phyloP scores from a whole-genome alignment of 2,797 vertebrate genomes.

The Cyclura pinguis region DNA sequence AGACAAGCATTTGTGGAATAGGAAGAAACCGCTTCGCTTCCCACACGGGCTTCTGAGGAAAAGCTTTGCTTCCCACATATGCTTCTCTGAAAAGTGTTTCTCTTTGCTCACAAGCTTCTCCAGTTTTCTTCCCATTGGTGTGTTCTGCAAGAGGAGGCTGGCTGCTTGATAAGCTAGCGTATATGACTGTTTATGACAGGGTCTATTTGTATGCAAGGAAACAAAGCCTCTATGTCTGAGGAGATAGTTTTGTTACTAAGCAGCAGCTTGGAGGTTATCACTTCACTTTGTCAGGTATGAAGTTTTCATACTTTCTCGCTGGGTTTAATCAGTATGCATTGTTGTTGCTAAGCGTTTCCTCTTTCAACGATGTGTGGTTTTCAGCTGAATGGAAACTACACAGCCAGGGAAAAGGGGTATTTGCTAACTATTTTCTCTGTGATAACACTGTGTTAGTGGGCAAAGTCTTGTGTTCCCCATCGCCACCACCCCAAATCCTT shows the following conservation, averaged over 20 bases:
- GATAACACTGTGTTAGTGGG: constrained; percentile 22
- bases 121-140: constrained; percentile 66
- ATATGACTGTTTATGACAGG: constrained; percentile 72
- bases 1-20: constrained; percentile 15
- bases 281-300: constrained; percentile 68
- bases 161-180: constrained; percentile 61
- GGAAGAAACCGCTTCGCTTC: background rate
- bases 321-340: constrained; percentile 66
- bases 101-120: constrained; percentile 31
- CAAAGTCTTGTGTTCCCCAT: constrained; percentile 47
- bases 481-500: background rate
- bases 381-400: constrained; percentile 11
- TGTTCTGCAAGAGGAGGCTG: constrained; percentile 70
- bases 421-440: constrained; percentile 32
- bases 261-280: constrained; percentile 65
- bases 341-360: constrained; percentile 56
- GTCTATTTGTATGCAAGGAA: constrained; percentile 77
- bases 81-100: background rate
- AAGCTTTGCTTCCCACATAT: background rate
- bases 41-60: background rate
- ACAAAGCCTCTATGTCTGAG: constrained; percentile 73
- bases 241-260: constrained; percentile 68
- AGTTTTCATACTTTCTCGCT: constrained; percentile 70
- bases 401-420: constrained; percentile 40
- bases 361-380: constrained; percentile 30